phyloP scores from a whole-genome alignment of 2,113 vertebrate species.

The Morone saxatilis region DNA sequence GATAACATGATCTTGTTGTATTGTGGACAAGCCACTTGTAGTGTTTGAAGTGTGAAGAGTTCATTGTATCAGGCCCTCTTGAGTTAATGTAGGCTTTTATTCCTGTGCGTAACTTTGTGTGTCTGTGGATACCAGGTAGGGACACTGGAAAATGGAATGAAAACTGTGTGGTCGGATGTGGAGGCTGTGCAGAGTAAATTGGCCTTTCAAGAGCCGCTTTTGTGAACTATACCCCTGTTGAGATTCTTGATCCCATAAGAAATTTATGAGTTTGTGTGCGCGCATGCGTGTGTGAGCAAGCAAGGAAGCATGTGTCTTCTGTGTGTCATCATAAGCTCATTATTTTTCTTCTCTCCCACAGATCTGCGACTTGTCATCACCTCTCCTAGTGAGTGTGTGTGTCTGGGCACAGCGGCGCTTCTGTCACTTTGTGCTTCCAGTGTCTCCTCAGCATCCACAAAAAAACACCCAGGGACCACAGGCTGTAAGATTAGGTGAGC shows the following conservation, averaged over 20 bases:
- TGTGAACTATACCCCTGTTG: constrained; percentile 65
- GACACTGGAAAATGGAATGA: constrained; percentile 46
- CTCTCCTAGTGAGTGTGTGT: constrained; percentile 59
- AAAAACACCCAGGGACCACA: constrained; percentile 54
- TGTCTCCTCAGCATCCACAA: constrained; percentile 36
- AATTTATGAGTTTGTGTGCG: constrained; percentile 56
- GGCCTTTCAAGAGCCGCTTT: constrained; percentile 70
- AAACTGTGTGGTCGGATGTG: constrained; percentile 55
- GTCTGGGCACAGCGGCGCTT: constrained; percentile 57
- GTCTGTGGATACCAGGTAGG: constrained; percentile 55
- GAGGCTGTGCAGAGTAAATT: constrained; percentile 60
- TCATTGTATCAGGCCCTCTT: constrained; percentile 73
- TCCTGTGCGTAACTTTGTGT: constrained; percentile 46
- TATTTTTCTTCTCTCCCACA: constrained; percentile 79
- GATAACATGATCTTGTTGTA: constrained; percentile 62
- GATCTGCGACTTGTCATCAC: constrained; percentile 79
- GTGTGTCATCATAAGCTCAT: constrained; percentile 81
- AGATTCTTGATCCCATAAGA: constrained; percentile 72
- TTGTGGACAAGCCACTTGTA: constrained; percentile 68
- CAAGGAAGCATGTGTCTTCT: constrained; percentile 62
- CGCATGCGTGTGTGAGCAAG: constrained; percentile 23
- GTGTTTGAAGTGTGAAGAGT: constrained; percentile 67
- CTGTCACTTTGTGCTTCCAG: constrained; percentile 66
- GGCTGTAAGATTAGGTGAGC: constrained; percentile 74
- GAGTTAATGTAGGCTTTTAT: constrained; percentile 78